Evolutionary conservation across 2,797 vertebrate species (phyloP).

Genomic region (Muscicapa comitata): DNA sequence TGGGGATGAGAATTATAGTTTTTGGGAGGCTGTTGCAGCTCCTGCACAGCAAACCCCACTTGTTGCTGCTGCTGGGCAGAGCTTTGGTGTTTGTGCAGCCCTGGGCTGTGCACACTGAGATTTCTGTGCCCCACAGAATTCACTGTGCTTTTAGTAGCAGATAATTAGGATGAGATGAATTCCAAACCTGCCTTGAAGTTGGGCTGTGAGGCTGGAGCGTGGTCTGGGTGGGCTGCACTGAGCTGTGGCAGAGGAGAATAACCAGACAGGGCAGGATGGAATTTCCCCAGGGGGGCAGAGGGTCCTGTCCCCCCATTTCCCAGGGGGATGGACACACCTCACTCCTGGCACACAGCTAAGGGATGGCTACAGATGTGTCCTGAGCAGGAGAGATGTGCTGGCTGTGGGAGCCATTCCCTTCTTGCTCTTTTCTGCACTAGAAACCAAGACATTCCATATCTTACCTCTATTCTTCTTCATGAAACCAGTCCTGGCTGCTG

Average conservation of each 20-base stretch:
- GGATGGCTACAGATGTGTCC: neutral
- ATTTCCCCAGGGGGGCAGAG: neutral
- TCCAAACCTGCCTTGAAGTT: neutral
- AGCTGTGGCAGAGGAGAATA: neutral
- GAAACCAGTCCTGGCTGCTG: neutral
- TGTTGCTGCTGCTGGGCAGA: neutral
- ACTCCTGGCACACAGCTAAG: accelerated
- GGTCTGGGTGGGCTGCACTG: neutral
- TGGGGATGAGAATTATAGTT: neutral
- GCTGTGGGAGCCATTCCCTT: neutral
- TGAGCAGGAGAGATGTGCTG: neutral
- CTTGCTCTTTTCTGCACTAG: neutral
- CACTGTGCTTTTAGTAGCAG: neutral
- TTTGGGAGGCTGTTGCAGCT: neutral
- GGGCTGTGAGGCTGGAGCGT: accelerated
- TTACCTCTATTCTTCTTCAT: neutral
- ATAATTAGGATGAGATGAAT: neutral
- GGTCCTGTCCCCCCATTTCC: accelerated
- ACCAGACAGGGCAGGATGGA: neutral
- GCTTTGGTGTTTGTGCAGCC: neutral
- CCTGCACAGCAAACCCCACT: neutral
- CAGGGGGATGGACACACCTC: neutral
- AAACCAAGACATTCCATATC: accelerated
- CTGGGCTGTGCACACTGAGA: too few relatives aligned
- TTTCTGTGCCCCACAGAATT: neutral